Evolutionary conservation across 2,888 invertebrate genomes (phyloP), one percentile per base, ranked within the genome.

Genomic region (Xylota sylvarum): DNA sequence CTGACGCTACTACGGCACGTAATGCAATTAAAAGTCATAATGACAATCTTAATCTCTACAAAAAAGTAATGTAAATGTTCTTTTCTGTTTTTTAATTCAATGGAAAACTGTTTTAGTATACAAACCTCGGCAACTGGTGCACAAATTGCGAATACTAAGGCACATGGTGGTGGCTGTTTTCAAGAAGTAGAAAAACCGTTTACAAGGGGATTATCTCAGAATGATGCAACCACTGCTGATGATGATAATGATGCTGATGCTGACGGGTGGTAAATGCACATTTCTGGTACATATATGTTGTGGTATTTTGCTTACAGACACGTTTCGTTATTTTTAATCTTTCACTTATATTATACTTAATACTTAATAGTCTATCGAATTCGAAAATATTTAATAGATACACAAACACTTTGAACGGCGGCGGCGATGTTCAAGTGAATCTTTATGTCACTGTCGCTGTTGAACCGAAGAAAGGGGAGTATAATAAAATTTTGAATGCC

Each of bases 91-190:
- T n/a, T n/a, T 43, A 64, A 58, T 79, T 79, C 48, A 65, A 65
- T 50, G 23, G 43, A 32, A 67, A 58, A 50, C 23, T 27, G 10
- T 62, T 35, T 35, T 37, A 9, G 50, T 14, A 88, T 89, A 91
- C 91, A 88, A 89, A 91, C 91, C 91, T 89, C 90, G 89, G 81
- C 91, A 91, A 85, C 89, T 89, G 81, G 89, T 90, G 88, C 91
- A 92, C 80, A 91, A 90, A 84, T 89, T 90, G 77, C 91, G 88
- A 79, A 91, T 89, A 79, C 90, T 91, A 32, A 91, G 90, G 87
- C 91, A 92, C 91, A 92, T 89, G 79, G 67, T 81, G 62, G 55
- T 52, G 56, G 64, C 23, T 23, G 23, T 56, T 72, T 69, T 81
- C 37, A 58, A 48, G 73, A 55, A 17, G 46, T 12, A 14, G 4